A percentile compares a stretch with the other conserved stretches of the same genome.
These are phyloP conservation scores for Scaptomyza flava DNA, from an alignment of 2,888 invertebrate species.

Conservation along the genomic window DNA sequence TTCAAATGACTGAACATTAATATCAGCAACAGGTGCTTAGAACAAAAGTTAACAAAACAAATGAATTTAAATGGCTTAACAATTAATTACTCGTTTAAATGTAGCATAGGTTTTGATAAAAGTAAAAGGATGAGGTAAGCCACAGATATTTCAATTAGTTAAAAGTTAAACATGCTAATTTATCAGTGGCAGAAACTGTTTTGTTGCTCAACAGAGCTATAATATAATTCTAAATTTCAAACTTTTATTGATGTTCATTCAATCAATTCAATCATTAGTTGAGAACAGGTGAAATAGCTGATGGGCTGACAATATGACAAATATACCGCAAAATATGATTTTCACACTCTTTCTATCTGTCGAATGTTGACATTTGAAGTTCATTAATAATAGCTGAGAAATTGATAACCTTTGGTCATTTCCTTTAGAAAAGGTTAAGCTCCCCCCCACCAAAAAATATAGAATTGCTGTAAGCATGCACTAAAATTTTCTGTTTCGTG, in stretches of 20 bases:
- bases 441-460: constrained; percentile 15
- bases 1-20: constrained; percentile 32
- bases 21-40: constrained; percentile 34
- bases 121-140: constrained; percentile 17
- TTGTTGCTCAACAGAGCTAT: background rate
- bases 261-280: no score
- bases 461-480: constrained; percentile 37
- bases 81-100: constrained; percentile 10
- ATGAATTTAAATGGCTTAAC: constrained; percentile 6
- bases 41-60: background rate
- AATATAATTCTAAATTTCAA: background rate
- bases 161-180: constrained; percentile 16
- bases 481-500: constrained; percentile 15
- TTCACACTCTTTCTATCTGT: background rate
- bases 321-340: no score
- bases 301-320: no score
- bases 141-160: constrained; percentile 1
- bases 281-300: no score
- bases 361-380: constrained; percentile 55
- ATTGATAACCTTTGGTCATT: constrained; percentile 21
- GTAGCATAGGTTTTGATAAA: background rate
- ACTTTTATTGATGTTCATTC: constrained; percentile 4
- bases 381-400: constrained; percentile 16
- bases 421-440: constrained; percentile 37
- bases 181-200: background rate